These are phyloP conservation scores for Scrobipalpa costella DNA, from an alignment of 2,888 invertebrate genomes.

Conservation along the genomic window DNA sequence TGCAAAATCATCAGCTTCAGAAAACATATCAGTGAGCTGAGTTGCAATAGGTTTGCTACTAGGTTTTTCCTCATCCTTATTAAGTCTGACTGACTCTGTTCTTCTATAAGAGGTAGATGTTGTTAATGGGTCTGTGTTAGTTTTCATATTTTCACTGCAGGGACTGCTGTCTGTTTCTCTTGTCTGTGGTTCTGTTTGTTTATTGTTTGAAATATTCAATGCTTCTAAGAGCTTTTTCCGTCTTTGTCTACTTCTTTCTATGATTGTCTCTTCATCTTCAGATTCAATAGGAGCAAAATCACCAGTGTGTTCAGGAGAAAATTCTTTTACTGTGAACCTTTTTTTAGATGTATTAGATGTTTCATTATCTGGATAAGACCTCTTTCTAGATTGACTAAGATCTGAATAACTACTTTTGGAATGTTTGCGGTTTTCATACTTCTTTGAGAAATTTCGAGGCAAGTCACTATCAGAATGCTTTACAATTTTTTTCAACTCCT, in stretches of 20 bases:
- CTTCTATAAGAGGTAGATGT: no score
- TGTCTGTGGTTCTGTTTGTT: conserved; percentile 27
- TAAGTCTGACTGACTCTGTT: conserved; percentile 32
- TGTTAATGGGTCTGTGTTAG: no score
- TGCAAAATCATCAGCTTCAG: conserved; percentile 93
- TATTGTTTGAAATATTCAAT: conserved; percentile 41
- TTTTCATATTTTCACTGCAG: conserved; percentile 34
- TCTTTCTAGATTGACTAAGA: conserved; percentile 35
- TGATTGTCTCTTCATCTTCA: conserved; percentile 95
- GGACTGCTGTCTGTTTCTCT: background rate
- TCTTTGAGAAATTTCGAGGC: conserved; percentile 32
- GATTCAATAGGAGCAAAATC: conserved; percentile 84
- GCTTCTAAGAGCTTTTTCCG: conserved; percentile 91
- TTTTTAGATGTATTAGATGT: conserved; percentile 27
- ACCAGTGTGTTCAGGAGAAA: conserved; percentile 78
- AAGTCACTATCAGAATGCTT: conserved; percentile 43
- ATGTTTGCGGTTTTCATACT: conserved; percentile 41
- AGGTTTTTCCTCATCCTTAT: conserved; percentile 54
- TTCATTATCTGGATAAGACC: conserved; percentile 7
- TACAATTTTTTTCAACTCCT: conserved; percentile 58
- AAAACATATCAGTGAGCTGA: conserved; percentile 92
- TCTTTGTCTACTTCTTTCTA: conserved; percentile 92
- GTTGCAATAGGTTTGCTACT: background rate
- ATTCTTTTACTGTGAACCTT: conserved; percentile 38
- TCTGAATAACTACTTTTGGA: conserved; percentile 33